phyloP scores from a whole-genome alignment of 1,140 invertebrate species.

The Microplitis demolitor region DNA sequence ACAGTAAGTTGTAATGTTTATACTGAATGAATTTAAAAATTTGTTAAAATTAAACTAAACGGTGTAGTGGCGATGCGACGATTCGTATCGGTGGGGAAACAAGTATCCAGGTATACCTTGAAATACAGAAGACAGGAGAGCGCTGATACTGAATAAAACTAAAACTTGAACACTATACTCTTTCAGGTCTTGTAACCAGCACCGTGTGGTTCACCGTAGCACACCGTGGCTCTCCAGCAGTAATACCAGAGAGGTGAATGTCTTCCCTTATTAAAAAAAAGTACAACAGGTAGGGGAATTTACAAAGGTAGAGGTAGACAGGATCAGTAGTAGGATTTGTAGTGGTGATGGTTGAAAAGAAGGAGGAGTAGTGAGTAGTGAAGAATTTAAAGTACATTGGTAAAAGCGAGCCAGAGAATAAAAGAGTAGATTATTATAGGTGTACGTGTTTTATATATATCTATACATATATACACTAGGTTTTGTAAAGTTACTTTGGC shows the following conservation, averaged over 20 bases:
- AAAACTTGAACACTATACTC: too few relatives aligned
- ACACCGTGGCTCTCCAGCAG: conserved; percentile 26
- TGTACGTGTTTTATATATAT: background rate
- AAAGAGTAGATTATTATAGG: background rate
- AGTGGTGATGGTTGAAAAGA: background rate
- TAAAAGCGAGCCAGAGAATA: background rate
- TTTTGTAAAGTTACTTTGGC: background rate
- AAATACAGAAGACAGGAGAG: conserved; percentile 29
- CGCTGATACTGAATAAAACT: too few relatives aligned
- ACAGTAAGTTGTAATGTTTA: background rate
- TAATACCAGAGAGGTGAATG: conserved; percentile 53
- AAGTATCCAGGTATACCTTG: conserved; percentile 24
- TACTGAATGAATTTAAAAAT: background rate
- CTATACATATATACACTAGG: background rate
- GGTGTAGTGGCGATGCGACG: background rate
- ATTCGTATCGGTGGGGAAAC: background rate
- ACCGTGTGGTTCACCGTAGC: too few relatives aligned
- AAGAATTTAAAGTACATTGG: background rate
- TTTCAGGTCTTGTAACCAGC: too few relatives aligned
- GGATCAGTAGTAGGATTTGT: background rate
- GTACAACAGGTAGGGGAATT: conserved; percentile 38
- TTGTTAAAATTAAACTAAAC: background rate
- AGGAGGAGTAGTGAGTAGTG: background rate
- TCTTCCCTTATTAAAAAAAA: conserved; percentile 44
- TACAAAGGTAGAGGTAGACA: background rate